These are phyloP conservation scores for Tenthredo distinguenda DNA, from an alignment of 2,888 invertebrate species.

Conservation along the genomic window DNA sequence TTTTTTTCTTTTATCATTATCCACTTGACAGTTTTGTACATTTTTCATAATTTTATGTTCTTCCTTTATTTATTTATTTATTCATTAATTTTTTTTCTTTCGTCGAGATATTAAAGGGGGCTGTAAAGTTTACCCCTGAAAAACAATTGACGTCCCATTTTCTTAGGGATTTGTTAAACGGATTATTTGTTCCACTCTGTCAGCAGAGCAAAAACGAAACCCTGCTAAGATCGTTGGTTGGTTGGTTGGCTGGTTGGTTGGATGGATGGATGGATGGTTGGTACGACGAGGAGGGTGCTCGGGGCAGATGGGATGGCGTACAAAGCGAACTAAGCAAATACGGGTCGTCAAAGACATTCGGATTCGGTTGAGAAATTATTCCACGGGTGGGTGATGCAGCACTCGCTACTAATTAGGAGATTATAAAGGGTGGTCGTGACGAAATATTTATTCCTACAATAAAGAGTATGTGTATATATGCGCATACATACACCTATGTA, in stretches of 20 bases:
- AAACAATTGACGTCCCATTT: conserved; percentile 25
- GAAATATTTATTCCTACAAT: background rate
- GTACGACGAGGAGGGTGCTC: conserved; percentile 10
- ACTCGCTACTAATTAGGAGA: conserved; percentile 42
- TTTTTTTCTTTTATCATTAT: background rate
- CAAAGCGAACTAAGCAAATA: conserved; percentile 61
- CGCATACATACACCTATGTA: background rate
- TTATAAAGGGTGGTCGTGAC: conserved; percentile 25
- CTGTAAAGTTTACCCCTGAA: background rate
- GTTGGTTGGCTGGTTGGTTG: background rate
- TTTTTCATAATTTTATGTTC: background rate
- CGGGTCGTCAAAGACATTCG: conserved; percentile 60
- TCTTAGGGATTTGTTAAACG: conserved; percentile 33
- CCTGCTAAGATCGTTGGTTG: conserved; percentile 36
- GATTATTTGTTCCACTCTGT: conserved; percentile 25
- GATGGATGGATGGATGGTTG: background rate
- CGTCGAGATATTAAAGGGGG: background rate
- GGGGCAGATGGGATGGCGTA: conserved; percentile 19
- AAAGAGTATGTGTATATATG: background rate
- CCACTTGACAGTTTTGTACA: background rate
- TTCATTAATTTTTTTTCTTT: background rate
- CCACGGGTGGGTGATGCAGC: conserved; percentile 53
- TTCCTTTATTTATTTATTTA: background rate
- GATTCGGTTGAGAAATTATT: conserved; percentile 60
- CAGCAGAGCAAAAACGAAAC: conserved; percentile 27